Evolutionary conservation across 2,797 vertebrate genomes (phyloP).

Genomic region (Ceyx erithaca): DNA sequence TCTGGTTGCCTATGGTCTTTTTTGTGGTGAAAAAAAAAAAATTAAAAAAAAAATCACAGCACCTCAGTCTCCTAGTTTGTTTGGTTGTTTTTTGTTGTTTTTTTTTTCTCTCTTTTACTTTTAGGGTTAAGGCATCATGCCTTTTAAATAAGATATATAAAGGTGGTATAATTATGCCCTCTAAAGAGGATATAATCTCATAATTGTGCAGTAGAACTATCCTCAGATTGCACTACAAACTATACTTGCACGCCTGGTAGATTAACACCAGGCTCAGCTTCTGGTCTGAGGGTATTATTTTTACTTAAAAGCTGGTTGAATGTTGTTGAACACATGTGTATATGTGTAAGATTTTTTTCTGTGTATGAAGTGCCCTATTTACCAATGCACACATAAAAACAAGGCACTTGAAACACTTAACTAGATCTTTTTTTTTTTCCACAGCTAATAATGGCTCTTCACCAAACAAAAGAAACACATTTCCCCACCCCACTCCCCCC

Average conservation of each 20-base stretch:
- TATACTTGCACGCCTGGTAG: slow-evolving; percentile 43
- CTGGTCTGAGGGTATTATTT: slow-evolving; percentile 39
- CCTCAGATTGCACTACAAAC: slow-evolving; percentile 60
- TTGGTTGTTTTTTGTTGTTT: too few relatives aligned
- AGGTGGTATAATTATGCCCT: slow-evolving; percentile 56
- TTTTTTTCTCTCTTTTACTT: neutral
- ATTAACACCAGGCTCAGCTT: slow-evolving; percentile 42
- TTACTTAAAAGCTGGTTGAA: slow-evolving; percentile 66
- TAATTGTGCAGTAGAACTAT: slow-evolving; percentile 64
- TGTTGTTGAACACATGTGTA: neutral
- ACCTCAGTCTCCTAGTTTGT: neutral
- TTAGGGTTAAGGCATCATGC: neutral
- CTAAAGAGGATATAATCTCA: slow-evolving; percentile 48
- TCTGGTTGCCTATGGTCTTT: neutral
- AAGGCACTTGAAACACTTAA: slow-evolving; percentile 56
- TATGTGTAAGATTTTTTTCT: neutral
- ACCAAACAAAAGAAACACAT: neutral
- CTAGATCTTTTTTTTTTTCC: neutral
- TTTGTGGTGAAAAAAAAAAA: neutral
- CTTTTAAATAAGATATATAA: slow-evolving; percentile 53
- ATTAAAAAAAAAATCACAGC: neutral
- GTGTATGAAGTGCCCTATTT: slow-evolving; percentile 46
- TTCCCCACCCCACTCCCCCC: too few relatives aligned
- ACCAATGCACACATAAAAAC: slow-evolving; percentile 7
- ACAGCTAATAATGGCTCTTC: slow-evolving; percentile 59